A percentile compares a stretch with the other conserved stretches of the same genome.
Evolutionary conservation across 1,140 invertebrate species (phyloP).

Genomic region (Wasmannia auropunctata): DNA sequence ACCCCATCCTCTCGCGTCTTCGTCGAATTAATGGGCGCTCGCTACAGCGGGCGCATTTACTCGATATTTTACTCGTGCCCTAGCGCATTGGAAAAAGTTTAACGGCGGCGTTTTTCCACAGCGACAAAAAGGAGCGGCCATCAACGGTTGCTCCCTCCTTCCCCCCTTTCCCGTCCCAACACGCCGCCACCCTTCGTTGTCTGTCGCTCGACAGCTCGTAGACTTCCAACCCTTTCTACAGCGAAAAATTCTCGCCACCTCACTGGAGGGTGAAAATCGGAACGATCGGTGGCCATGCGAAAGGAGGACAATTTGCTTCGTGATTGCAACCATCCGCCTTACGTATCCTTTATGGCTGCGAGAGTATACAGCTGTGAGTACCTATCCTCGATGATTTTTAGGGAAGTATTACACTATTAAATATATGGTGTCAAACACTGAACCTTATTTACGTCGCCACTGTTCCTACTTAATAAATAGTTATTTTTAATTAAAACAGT

Average conservation of each 20-base stretch:
- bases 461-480: too few relatives aligned
- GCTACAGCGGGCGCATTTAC: slow-evolving; percentile 29
- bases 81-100: slow-evolving; percentile 50
- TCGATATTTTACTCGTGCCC: slow-evolving; percentile 43
- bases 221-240: slow-evolving; percentile 2
- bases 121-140: slow-evolving; percentile 38
- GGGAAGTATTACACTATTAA: background rate
- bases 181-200: background rate
- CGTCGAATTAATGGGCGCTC: slow-evolving; percentile 45
- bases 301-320: slow-evolving; percentile 31
- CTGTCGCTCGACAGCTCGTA: background rate
- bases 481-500: too few relatives aligned
- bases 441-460: too few relatives aligned
- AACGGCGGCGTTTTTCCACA: slow-evolving; percentile 38
- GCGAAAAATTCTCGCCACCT: slow-evolving; percentile 22
- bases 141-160: slow-evolving; percentile 1
- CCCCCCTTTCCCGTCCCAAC: too few relatives aligned
- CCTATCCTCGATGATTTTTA: background rate
- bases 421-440: too few relatives aligned
- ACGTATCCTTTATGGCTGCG: background rate
- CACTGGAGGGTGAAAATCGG: slow-evolving; percentile 23
- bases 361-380: background rate
- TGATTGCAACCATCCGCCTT: slow-evolving; percentile 9
- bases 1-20: background rate
- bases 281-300: slow-evolving; percentile 12